phyloP scores from a whole-genome alignment of 2,888 invertebrate genomes.

The Sipha maydis region DNA sequence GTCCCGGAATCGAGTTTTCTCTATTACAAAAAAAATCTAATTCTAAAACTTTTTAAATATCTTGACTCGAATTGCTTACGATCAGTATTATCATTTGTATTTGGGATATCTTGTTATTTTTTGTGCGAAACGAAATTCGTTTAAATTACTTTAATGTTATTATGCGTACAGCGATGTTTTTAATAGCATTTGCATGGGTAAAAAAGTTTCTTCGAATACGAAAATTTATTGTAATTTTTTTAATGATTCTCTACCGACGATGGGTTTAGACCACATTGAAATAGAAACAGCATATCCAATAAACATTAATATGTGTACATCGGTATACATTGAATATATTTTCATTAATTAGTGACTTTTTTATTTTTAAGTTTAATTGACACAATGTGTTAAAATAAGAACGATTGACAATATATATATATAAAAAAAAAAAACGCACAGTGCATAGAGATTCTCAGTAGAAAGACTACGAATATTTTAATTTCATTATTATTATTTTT shows the following conservation, averaged over 20 bases:
- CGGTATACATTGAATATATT: background rate
- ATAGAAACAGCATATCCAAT: background rate
- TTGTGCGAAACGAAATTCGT: background rate
- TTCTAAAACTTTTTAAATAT: conserved; percentile 3
- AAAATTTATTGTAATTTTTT: background rate
- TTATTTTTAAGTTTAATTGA: no score
- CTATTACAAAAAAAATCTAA: background rate
- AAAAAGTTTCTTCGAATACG: background rate
- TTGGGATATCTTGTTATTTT: background rate
- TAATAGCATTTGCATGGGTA: background rate
- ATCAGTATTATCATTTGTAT: background rate
- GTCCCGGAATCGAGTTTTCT: background rate
- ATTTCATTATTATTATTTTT: background rate
- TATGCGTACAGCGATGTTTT: background rate
- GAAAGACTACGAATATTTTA: background rate
- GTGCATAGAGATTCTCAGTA: no score
- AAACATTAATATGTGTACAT: background rate
- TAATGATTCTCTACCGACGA: background rate
- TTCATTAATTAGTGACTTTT: no score
- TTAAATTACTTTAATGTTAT: background rate
- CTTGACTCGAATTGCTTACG: background rate
- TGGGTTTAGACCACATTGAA: background rate
- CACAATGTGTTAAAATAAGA: no score
- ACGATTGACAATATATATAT: no score
- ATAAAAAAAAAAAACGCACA: no score